phyloP scores from a whole-genome alignment of 2,888 invertebrate genomes.

The Sclerodermus sp. region DNA sequence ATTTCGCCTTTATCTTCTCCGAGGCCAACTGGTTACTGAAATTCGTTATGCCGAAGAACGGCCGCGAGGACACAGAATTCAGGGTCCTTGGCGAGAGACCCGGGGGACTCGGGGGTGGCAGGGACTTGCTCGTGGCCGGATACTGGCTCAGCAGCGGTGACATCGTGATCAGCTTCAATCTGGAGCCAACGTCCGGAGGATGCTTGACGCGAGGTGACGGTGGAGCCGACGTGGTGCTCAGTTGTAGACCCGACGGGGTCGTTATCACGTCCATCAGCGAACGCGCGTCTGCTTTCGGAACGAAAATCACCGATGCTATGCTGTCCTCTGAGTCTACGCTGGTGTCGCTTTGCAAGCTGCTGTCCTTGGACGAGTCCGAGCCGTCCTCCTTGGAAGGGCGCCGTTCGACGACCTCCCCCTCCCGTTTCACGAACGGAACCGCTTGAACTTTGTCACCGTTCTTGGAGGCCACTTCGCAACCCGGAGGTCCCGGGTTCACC shows the following conservation, averaged over 20 bases:
- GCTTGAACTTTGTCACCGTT: conserved; percentile 22
- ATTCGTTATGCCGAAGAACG: conserved; percentile 30
- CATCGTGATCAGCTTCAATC: conserved; percentile 66
- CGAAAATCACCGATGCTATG: conserved; percentile 89
- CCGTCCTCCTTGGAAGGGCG: conserved; percentile 84
- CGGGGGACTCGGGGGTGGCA: conserved; percentile 54
- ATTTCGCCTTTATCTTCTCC: neutral
- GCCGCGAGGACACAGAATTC: conserved; percentile 25
- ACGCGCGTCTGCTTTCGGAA: conserved; percentile 77
- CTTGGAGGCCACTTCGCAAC: conserved; percentile 9
- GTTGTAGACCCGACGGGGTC: conserved; percentile 55
- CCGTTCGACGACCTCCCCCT: conserved; percentile 62
- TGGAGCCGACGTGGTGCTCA: conserved; percentile 73
- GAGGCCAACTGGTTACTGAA: neutral
- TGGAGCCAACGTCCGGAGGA: conserved; percentile 65
- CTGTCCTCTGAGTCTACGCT: conserved; percentile 93
- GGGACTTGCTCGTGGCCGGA: conserved; percentile 63
- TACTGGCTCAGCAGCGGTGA: conserved; percentile 64
- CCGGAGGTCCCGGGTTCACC: neutral
- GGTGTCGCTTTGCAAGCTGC: conserved; percentile 90
- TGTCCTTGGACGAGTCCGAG: conserved; percentile 85
- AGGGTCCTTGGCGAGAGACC: conserved; percentile 45
- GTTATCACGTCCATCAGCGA: conserved; percentile 32
- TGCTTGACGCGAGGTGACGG: conserved; percentile 76
- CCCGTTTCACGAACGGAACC: conserved; percentile 39